Conservation (phyloP, 2,113 vertebrate species). For the Channa maculata region DNA sequence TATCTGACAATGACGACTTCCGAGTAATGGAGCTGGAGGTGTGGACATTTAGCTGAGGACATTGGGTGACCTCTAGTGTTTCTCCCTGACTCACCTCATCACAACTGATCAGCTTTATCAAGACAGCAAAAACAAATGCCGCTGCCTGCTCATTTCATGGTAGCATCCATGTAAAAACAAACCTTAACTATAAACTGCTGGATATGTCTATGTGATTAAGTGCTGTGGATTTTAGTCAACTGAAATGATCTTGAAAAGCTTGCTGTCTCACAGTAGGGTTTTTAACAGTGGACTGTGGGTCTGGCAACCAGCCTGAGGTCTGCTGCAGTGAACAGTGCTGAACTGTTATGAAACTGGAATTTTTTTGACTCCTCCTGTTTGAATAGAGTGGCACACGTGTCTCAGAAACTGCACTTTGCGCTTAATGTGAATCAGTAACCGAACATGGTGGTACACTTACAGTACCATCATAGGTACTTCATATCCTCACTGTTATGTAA, state of each 20-base stretch:
- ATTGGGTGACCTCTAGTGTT: background rate
- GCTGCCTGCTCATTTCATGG: constrained; percentile 29
- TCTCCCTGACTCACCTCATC: background rate
- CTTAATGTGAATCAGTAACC: constrained; percentile 49
- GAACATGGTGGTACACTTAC: constrained; percentile 8
- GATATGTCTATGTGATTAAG: constrained; percentile 37
- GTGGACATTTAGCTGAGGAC: constrained; percentile 84
- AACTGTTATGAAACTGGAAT: constrained; percentile 28
- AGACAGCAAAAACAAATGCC: constrained; percentile 17
- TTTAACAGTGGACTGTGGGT: constrained; percentile 33
- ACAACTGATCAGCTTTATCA: constrained; percentile 27
- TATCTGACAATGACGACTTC: constrained; percentile 84
- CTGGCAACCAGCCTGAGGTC: constrained; percentile 30
- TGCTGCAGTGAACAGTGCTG: constrained; percentile 23
- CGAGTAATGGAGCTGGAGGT: constrained; percentile 84
- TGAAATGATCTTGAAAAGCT: constrained; percentile 18
- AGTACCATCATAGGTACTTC: constrained; percentile 21
- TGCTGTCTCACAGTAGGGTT: constrained; percentile 8
- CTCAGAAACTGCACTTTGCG: constrained; percentile 55
- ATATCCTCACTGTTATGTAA: constrained; percentile 32
- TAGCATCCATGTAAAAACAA: constrained; percentile 22
- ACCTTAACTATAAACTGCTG: constrained; percentile 20
- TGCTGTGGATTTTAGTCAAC: constrained; percentile 41
- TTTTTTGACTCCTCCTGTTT: constrained; percentile 32
- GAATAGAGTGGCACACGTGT: constrained; percentile 20